Conservation (phyloP, 2,797 vertebrate species). For the Eidolon dupreanum region DNA sequence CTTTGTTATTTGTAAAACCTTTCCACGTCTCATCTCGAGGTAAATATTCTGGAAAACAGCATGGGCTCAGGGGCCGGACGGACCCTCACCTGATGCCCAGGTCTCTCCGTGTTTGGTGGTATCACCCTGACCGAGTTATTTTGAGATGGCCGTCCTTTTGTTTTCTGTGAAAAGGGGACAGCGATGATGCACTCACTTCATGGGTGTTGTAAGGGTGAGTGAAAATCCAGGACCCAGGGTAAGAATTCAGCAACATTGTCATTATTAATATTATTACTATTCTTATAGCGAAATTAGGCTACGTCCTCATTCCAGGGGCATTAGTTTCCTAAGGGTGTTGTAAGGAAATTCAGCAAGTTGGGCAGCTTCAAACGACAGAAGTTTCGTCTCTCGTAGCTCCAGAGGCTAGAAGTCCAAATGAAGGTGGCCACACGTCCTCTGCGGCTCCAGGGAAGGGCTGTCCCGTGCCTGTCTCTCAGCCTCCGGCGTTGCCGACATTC, state of each 20-base stretch:
- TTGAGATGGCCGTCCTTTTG: not conserved
- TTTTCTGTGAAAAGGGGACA: not conserved
- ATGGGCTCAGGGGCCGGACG: not conserved
- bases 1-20: not conserved
- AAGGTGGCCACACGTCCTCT: not conserved
- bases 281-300: rapidly evolving
- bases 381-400: rapidly evolving
- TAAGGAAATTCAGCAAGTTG: not conserved
- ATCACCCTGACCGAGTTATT: not conserved
- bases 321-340: not conserved
- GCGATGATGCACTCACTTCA: not conserved
- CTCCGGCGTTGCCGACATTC: rapidly evolving
- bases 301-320: not conserved
- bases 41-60: not conserved
- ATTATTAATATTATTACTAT: not conserved
- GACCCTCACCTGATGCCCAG: not conserved
- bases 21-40: not conserved
- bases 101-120: not conserved
- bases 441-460: rapidly evolving
- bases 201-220: not conserved
- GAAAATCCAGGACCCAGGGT: not conserved
- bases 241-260: not conserved
- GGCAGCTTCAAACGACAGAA: not conserved
- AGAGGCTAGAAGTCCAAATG: not conserved
- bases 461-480: not conserved